These are phyloP conservation scores for Equus quagga DNA, from an alignment of 2,113 vertebrate genomes.

Conservation along the genomic window DNA sequence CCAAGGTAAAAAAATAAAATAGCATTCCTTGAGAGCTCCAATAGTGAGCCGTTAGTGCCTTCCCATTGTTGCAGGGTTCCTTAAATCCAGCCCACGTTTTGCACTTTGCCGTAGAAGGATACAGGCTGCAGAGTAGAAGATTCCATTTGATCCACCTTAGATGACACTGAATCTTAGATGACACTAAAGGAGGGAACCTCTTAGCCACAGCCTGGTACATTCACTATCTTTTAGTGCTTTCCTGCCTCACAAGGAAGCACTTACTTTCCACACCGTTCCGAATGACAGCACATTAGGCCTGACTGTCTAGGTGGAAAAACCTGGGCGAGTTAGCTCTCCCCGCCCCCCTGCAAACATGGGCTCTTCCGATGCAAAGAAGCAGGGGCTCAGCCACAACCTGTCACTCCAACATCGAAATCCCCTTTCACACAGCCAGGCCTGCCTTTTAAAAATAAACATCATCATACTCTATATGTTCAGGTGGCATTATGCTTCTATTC, in stretches of 20 bases:
- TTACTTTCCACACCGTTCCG: fast-evolving
- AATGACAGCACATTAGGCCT: fast-evolving
- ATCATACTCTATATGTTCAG: neutral
- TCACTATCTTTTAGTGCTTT: neutral
- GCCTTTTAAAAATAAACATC: constrained; percentile 30
- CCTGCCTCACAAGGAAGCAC: neutral
- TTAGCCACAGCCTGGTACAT: neutral
- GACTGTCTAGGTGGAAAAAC: fast-evolving
- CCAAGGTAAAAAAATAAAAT: neutral
- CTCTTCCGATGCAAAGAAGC: constrained; percentile 57
- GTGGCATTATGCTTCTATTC: neutral
- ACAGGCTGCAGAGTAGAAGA: constrained; percentile 73
- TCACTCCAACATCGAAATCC: constrained; percentile 59
- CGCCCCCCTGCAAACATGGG: constrained; percentile 9
- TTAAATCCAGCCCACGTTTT: constrained; percentile 76
- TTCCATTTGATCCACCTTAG: constrained; percentile 82
- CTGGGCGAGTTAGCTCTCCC: constrained; percentile 2
- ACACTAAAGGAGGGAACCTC: constrained; percentile 58
- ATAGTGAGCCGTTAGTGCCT: neutral
- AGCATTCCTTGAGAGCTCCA: neutral
- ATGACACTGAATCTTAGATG: constrained; percentile 72
- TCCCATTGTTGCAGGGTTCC: neutral
- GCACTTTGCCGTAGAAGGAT: neutral
- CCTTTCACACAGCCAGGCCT: constrained; percentile 48
- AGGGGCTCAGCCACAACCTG: constrained; percentile 29